Conservation (phyloP, 2,888 invertebrate genomes). For the Dynastes grantii region DNA sequence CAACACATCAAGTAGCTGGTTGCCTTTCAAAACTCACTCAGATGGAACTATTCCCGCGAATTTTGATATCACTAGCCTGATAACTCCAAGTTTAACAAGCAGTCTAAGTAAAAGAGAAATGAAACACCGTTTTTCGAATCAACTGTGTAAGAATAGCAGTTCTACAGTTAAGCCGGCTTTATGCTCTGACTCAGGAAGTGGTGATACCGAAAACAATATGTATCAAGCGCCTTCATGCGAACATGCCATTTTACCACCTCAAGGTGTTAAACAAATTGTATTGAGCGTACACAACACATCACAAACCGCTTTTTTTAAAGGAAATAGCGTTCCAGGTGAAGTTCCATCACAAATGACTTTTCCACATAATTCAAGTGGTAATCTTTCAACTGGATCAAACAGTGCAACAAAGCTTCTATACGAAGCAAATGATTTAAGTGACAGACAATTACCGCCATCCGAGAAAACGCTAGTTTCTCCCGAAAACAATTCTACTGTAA, state of each 20-base stretch:
- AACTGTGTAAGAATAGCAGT: background rate
- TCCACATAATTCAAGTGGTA: background rate
- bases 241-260: background rate
- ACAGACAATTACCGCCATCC: background rate
- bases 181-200: conserved; percentile 15
- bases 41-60: background rate
- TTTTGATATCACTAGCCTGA: background rate
- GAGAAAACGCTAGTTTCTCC: background rate
- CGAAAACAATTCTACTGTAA: too few relatives aligned
- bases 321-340: background rate
- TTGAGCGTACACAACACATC: background rate
- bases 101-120: background rate
- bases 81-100: background rate
- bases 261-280: background rate
- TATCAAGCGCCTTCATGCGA: background rate
- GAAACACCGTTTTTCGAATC: background rate
- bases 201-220: background rate
- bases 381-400: background rate
- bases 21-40: conserved; percentile 1
- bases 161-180: background rate
- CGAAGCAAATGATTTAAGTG: background rate
- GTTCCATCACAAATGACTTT: background rate
- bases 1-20: background rate
- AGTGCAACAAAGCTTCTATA: background rate
- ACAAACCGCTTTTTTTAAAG: background rate